Evolutionary conservation across 1,140 invertebrate species (phyloP).

Genomic region (Tigriopus japonicus): DNA sequence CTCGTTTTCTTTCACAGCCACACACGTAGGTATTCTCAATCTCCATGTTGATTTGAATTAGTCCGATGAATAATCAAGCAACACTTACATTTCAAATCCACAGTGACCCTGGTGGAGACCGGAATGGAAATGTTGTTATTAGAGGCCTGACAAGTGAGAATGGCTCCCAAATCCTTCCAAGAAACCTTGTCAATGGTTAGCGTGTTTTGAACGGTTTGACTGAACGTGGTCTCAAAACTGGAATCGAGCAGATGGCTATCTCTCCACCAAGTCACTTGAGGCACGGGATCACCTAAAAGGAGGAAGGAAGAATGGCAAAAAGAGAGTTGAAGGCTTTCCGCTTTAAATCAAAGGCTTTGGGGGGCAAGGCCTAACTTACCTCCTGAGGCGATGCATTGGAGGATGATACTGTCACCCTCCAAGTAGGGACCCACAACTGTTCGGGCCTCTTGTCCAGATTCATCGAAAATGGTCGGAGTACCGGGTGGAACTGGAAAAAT

Average conservation of each 20-base stretch:
- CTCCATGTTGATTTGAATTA: no score
- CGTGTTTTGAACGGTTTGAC: conserved; percentile 16
- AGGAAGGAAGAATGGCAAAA: no score
- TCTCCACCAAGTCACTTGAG: conserved; percentile 63
- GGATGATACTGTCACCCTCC: conserved; percentile 53
- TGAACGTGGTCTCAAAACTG: conserved; percentile 13
- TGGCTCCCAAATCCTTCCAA: conserved; percentile 52
- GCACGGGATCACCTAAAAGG: conserved; percentile 49
- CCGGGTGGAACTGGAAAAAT: conserved; percentile 1
- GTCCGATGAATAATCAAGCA: conserved; percentile 16
- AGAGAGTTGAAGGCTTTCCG: no score
- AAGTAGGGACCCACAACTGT: conserved; percentile 56
- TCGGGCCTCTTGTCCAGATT: conserved; percentile 25
- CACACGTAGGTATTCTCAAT: no score
- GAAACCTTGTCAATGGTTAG: conserved; percentile 46
- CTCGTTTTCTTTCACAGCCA: no score
- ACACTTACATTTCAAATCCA: conserved; percentile 81
- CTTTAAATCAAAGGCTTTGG: no score
- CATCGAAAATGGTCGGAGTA: conserved; percentile 1
- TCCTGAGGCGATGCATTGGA: conserved; percentile 59
- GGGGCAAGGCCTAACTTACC: conserved; percentile 36
- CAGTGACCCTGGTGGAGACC: conserved; percentile 54
- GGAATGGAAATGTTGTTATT: conserved; percentile 59
- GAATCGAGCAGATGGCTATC: conserved; percentile 40
- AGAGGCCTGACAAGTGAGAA: conserved; percentile 61